Conservation (phyloP, 1,140 invertebrate genomes). For the Maconellicoccus hirsutus region DNA sequence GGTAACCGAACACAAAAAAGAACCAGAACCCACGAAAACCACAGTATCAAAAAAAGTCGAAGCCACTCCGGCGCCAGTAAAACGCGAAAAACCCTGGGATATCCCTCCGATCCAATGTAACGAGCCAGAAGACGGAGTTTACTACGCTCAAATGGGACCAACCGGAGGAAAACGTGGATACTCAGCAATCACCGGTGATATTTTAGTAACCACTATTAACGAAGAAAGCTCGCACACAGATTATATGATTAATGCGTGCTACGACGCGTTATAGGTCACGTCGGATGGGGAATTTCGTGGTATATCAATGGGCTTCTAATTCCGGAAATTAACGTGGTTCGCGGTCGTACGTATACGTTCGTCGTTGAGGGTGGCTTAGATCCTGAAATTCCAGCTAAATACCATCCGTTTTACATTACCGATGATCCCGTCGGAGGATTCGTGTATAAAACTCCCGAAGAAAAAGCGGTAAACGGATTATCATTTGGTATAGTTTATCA, state of each 20-base stretch:
- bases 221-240: too few species aligned
- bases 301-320: slow-evolving; percentile 90
- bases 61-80: slow-evolving; percentile 50
- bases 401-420: slow-evolving; percentile 92
- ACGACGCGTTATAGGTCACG: slow-evolving; percentile 51
- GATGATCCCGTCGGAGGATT: slow-evolving; percentile 85
- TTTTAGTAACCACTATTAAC: not conserved
- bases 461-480: slow-evolving; percentile 57
- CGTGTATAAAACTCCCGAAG: slow-evolving; percentile 68
- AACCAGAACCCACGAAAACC: not conserved
- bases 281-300: slow-evolving; percentile 89
- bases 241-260: not conserved
- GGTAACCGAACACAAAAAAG: not conserved
- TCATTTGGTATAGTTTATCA: too few species aligned
- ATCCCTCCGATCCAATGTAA: slow-evolving; percentile 77
- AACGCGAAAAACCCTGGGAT: slow-evolving; percentile 53
- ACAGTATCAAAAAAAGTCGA: slow-evolving; percentile 31
- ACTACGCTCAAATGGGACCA: slow-evolving; percentile 82
- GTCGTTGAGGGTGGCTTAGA: slow-evolving; percentile 78
- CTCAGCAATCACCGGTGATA: slow-evolving; percentile 65
- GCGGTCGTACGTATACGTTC: slow-evolving; percentile 82
- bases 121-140: slow-evolving; percentile 78
- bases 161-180: slow-evolving; percentile 78
- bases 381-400: slow-evolving; percentile 61
- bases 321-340: slow-evolving; percentile 81